These are phyloP conservation scores for Scyliorhinus canicula DNA, from an alignment of 2,797 vertebrate genomes.

Conservation along the genomic window DNA sequence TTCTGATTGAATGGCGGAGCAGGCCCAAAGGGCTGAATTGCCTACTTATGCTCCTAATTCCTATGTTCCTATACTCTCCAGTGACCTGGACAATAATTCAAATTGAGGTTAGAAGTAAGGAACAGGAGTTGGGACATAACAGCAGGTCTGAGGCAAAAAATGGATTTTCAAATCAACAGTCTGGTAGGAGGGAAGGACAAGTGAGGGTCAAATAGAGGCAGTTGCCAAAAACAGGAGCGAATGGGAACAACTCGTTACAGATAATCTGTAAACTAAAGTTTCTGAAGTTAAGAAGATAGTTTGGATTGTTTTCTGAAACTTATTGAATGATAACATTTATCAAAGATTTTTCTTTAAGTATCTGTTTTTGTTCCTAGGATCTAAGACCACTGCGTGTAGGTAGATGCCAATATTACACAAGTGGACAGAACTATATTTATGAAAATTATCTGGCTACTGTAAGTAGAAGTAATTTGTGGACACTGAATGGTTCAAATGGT, in stretches of 20 bases:
- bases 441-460: conserved; percentile 60
- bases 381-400: conserved; percentile 58
- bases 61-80: too few relatives aligned
- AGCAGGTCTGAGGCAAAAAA: background rate
- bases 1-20: too few relatives aligned
- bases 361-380: conserved; percentile 51
- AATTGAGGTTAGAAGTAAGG: background rate
- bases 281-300: background rate
- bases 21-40: too few relatives aligned
- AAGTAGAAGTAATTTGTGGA: conserved; percentile 41
- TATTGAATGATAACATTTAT: background rate
- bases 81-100: background rate
- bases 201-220: background rate
- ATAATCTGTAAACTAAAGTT: background rate
- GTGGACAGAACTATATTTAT: conserved; percentile 57
- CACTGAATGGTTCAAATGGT: background rate
- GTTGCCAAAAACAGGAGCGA: background rate
- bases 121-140: background rate
- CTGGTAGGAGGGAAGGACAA: background rate
- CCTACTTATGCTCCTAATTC: too few relatives aligned
- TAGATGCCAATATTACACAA: conserved; percentile 63
- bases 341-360: background rate
- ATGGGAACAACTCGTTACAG: background rate
- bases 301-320: background rate
- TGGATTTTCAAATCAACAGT: background rate